phyloP scores from a whole-genome alignment of 2,888 invertebrate species.

The Apotomis capreana region DNA sequence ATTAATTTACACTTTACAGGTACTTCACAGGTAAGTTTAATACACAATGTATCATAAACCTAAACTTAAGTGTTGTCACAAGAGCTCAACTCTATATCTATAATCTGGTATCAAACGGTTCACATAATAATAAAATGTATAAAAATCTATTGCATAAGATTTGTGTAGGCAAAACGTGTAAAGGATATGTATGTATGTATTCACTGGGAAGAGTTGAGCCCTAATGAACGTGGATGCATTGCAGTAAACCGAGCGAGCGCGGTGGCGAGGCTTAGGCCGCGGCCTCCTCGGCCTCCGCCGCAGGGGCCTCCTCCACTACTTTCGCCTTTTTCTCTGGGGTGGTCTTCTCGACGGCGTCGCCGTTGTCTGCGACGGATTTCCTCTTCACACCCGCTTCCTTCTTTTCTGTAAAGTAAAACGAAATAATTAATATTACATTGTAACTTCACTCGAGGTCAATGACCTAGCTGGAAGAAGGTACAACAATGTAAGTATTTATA shows the following conservation, averaged over 20 bases:
- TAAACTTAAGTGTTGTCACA: conserved; percentile 75
- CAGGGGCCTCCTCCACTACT: conserved; percentile 83
- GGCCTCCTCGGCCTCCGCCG: conserved; percentile 84
- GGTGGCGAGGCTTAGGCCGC: conserved; percentile 76
- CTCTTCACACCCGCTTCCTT: conserved; percentile 85
- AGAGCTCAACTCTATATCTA: conserved; percentile 73
- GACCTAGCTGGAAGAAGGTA: neutral
- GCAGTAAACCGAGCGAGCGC: conserved; percentile 77
- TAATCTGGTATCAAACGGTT: conserved; percentile 59
- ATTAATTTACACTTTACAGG: conserved; percentile 81
- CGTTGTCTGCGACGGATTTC: conserved; percentile 85
- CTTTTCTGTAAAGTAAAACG: conserved; percentile 66
- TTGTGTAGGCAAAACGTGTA: conserved; percentile 53
- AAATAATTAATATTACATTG: conserved; percentile 1
- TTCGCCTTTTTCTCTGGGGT: conserved; percentile 90
- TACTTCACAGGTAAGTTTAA: conserved; percentile 81
- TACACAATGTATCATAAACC: conserved; percentile 75
- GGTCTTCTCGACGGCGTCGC: conserved; percentile 82
- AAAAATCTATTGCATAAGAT: conserved; percentile 65
- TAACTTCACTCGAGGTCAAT: neutral
- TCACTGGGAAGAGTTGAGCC: conserved; percentile 65
- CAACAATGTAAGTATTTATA: neutral
- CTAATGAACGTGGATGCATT: conserved; percentile 78
- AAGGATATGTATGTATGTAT: conserved; percentile 61
- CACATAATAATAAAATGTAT: conserved; percentile 52